Conservation (phyloP, 2,888 invertebrate species). For the Oligia strigilis region DNA sequence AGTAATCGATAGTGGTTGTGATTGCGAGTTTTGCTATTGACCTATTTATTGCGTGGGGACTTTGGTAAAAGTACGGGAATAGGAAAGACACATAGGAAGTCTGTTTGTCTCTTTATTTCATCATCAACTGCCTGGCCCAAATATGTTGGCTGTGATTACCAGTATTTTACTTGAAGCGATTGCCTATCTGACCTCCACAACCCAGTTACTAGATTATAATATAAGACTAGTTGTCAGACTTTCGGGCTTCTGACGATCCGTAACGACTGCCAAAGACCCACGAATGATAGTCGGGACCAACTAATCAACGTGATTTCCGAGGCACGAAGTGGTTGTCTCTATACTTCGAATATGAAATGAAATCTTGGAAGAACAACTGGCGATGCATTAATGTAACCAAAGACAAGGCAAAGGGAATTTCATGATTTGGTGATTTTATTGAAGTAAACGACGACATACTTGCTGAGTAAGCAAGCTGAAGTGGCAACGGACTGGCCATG, state of each 20-base stretch:
- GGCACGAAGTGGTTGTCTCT: background rate
- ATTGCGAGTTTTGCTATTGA: background rate
- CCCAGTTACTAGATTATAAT: background rate
- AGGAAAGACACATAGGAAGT: background rate
- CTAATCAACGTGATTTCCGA: background rate
- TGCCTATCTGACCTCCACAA: background rate
- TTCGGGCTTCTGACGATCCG: background rate
- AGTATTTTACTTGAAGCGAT: background rate
- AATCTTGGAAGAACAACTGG: background rate
- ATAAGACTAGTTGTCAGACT: background rate
- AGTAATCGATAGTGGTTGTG: constrained; percentile 1
- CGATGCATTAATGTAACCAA: background rate
- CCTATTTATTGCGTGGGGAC: background rate
- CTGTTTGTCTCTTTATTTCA: background rate
- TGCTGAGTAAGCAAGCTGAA: background rate
- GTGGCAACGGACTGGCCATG: background rate
- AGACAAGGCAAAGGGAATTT: background rate
- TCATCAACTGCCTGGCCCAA: background rate
- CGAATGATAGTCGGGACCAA: background rate
- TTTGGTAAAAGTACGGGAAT: background rate
- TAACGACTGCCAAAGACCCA: background rate
- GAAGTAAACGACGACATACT: background rate
- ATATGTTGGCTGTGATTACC: no score
- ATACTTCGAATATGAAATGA: background rate
- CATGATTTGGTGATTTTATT: background rate